phyloP scores from a whole-genome alignment of 2,888 invertebrate genomes.

The Caenorhabditis sp. region DNA sequence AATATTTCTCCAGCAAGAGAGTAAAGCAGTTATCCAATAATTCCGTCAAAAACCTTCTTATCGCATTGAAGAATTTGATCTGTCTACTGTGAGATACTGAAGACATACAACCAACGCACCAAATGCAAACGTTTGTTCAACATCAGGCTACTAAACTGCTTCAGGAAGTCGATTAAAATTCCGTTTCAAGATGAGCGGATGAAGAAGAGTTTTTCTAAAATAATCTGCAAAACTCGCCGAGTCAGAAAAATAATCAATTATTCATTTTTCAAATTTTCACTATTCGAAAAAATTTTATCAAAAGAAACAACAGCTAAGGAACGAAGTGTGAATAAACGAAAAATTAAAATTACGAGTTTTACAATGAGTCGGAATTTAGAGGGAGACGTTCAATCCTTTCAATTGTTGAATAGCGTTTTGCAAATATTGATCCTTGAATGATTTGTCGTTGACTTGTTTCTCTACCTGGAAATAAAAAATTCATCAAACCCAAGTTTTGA shows the following conservation, averaged over 20 bases:
- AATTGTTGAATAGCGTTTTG: conserved; percentile 67
- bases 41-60: no score
- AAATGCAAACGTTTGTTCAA: no score
- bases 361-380: conserved; percentile 6
- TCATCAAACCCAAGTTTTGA: neutral
- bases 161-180: no score
- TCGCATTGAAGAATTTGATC: no score
- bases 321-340: neutral
- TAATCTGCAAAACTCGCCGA: no score
- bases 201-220: no score
- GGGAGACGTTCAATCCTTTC: conserved; percentile 55
- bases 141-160: no score
- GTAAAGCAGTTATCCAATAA: no score
- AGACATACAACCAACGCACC: no score
- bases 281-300: conserved; percentile 3
- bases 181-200: no score
- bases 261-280: neutral
- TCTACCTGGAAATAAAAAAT: conserved; percentile 57
- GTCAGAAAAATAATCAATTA: neutral
- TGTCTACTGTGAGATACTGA: no score
- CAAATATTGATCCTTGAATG: conserved; percentile 69
- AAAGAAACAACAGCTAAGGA: neutral
- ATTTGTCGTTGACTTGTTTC: conserved; percentile 62
- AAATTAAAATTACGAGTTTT: conserved; percentile 12
- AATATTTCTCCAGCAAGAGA: no score